Evolutionary conservation across 2,797 vertebrate species (phyloP).

Genomic region (Phataginus tetradactyla): DNA sequence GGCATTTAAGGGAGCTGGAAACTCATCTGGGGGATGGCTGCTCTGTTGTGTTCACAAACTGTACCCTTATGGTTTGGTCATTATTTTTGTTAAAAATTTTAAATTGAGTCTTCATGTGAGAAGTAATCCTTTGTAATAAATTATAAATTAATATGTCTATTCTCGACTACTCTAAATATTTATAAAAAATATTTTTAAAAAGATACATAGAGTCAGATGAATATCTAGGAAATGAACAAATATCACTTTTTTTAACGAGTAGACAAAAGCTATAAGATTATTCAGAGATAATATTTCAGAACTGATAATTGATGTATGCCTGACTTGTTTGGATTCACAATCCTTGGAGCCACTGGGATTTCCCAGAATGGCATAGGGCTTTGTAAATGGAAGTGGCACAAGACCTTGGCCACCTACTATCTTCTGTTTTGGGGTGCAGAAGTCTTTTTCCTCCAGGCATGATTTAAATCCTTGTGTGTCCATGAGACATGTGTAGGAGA

Average conservation of each 20-base stretch:
- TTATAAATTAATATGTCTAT: neutral
- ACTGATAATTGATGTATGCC: neutral
- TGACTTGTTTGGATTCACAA: neutral
- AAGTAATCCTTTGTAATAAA: neutral
- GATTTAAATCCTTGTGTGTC: neutral
- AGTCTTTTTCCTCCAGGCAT: neutral
- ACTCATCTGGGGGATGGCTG: neutral
- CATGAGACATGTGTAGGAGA: neutral
- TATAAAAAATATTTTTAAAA: neutral
- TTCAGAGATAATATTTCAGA: neutral
- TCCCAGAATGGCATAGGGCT: neutral
- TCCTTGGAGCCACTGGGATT: neutral
- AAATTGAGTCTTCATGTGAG: neutral
- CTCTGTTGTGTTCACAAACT: neutral
- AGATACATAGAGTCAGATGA: neutral
- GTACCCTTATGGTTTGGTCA: neutral
- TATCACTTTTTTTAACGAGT: neutral
- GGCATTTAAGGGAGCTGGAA: neutral
- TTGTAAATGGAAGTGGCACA: neutral
- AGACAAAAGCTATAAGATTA: neutral
- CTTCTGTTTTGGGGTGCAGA: neutral
- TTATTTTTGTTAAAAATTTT: constrained; percentile 1
- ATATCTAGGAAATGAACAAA: neutral
- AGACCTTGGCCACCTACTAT: neutral
- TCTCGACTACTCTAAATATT: neutral